Evolutionary conservation across 2,113 vertebrate species (phyloP).

Genomic region (Dunckerocampus dactyliophorus): DNA sequence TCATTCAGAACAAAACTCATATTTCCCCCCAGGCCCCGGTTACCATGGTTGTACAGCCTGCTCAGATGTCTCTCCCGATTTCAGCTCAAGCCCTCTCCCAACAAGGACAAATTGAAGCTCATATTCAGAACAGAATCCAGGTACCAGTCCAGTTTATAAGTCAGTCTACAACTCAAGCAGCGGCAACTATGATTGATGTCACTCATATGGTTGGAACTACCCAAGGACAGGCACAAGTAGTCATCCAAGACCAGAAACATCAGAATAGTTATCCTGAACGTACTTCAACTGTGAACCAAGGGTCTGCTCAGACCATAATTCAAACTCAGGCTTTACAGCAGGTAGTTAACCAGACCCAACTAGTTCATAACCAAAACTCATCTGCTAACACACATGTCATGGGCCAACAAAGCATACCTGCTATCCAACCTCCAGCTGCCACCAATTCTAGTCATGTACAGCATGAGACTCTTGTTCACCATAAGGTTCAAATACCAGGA

Average conservation of each 20-base stretch:
- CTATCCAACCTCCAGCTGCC: constrained; percentile 39
- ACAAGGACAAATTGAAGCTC: constrained; percentile 54
- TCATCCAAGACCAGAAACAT: constrained; percentile 50
- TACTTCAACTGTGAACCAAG: constrained; percentile 42
- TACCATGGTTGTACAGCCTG: constrained; percentile 40
- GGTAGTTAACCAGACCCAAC: constrained; percentile 42
- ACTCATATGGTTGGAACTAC: constrained; percentile 31
- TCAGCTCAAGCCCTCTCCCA: constrained; percentile 49
- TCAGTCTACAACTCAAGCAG: constrained; percentile 38
- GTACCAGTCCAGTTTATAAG: constrained; percentile 42
- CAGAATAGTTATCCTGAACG: constrained; percentile 48
- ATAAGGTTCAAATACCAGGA: constrained; percentile 37
- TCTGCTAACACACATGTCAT: constrained; percentile 37
- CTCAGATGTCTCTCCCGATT: constrained; percentile 19
- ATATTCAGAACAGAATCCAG: constrained; percentile 43
- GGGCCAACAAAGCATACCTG: constrained; percentile 43
- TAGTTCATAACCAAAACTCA: constrained; percentile 30
- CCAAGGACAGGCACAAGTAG: constrained; percentile 42
- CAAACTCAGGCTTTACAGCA: constrained; percentile 45
- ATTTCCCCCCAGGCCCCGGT: constrained; percentile 38
- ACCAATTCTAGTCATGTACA: constrained; percentile 41
- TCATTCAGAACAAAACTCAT: constrained; percentile 44
- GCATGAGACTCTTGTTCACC: constrained; percentile 43
- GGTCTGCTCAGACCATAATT: constrained; percentile 45
- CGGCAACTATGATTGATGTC: constrained; percentile 39